Evolutionary conservation across 1,140 invertebrate genomes (phyloP), one percentile per base, ranked within the genome.

Genomic region (Panulirus ornatus): DNA sequence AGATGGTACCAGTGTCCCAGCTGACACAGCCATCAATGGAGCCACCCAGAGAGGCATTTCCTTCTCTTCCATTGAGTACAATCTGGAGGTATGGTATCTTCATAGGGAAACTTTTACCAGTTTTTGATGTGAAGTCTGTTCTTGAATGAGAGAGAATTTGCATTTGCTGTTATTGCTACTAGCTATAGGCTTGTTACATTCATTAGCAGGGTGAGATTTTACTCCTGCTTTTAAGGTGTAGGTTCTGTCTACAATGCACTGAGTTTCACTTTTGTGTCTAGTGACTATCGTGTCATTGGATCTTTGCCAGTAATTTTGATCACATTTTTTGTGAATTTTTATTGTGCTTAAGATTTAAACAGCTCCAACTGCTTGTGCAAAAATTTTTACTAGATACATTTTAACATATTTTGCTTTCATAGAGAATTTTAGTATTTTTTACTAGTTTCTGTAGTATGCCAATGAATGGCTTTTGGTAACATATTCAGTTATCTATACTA

Each of bases 31-130:
- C 42, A 27, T 27, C 3, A 30, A 66, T 5, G 58, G 58, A 66
- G 58, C n/a, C 8, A 22, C 58, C 8, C 58, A 66, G 58, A 66
- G 58, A 11, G 58, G 58, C 8, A 47, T 83, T 30, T 89, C 87
- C 42, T 89, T 89, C 79, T 89, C 87, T 34, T 75, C 87, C 5
- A 51, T 89, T 40, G 78, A 89, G 51, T 89, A 89, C 70, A 83
- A 83, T 27, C 5, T 83, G 0, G 78, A 89, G 79, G 87, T 89
- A 47, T n/a, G n/a, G n/a, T n/a, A n/a, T n/a, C n/a, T n/a, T n/a
- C n/a, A n/a, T n/a, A n/a, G n/a, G n/a, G n/a, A n/a, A n/a, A n/a
- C n/a, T n/a, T n/a, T n/a, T n/a, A n/a, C n/a, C n/a, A n/a, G n/a
- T n/a, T n/a, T n/a, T n/a, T n/a, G 54, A 27, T 30, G 8, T 66